Conservation (phyloP, 2,797 vertebrate species). For the Dryobates pubescens region DNA sequence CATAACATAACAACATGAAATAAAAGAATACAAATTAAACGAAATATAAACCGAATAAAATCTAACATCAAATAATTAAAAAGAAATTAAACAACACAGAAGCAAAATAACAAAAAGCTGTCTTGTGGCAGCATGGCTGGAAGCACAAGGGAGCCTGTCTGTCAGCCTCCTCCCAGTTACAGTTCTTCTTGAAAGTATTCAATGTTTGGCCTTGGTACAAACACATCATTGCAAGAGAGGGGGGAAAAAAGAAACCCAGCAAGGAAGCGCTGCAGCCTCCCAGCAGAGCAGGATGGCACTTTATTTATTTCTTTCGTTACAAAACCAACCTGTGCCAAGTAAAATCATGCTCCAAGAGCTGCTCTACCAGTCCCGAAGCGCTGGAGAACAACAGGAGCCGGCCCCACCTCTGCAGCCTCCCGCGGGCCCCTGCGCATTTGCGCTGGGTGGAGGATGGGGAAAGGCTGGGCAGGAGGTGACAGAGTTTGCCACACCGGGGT, state of each 20-base stretch:
- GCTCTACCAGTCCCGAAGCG: constrained; percentile 54
- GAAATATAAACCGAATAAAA: neutral
- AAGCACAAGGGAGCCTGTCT: neutral
- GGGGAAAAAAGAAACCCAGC: neutral
- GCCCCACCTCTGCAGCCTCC: constrained; percentile 58
- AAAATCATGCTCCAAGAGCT: constrained; percentile 59
- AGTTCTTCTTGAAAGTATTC: neutral
- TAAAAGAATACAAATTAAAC: neutral
- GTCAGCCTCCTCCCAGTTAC: neutral
- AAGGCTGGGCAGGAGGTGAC: neutral
- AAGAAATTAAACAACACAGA: neutral
- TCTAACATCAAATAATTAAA: neutral
- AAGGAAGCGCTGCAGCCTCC: constrained; percentile 4
- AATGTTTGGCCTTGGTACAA: constrained; percentile 7
- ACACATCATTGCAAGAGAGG: neutral
- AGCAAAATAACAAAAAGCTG: neutral
- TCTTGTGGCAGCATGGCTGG: fast-evolving
- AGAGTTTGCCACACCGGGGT: fast-evolving
- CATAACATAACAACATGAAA: neutral
- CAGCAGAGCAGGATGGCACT: constrained; percentile 43
- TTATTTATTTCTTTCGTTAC: constrained; percentile 54
- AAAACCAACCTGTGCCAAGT: constrained; percentile 47
- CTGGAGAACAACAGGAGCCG: neutral
- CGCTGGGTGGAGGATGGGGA: constrained; percentile 19
- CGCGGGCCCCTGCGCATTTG: neutral